phyloP scores from a whole-genome alignment of 2,888 invertebrate species.

The Micoletzkya japonica region DNA sequence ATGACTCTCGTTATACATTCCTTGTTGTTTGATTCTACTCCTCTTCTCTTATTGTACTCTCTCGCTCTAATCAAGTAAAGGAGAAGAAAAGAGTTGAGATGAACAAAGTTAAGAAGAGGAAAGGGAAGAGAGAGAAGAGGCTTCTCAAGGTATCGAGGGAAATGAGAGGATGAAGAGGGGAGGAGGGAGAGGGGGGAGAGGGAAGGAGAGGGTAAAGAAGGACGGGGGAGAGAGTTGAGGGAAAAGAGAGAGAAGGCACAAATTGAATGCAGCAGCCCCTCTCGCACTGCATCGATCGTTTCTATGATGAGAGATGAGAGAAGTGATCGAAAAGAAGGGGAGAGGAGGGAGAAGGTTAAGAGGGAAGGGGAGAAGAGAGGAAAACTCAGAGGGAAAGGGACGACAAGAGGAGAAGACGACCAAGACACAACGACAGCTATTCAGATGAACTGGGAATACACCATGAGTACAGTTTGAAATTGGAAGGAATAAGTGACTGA shows the following conservation, averaged over 20 bases:
- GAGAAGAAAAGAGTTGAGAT: background rate
- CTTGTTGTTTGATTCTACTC: too few species aligned
- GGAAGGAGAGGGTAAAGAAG: background rate
- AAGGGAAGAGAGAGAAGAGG: background rate
- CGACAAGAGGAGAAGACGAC: too few species aligned
- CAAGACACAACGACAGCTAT: too few species aligned
- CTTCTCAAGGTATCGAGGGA: too few species aligned
- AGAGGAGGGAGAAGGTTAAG: background rate
- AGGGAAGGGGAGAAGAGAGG: constrained; percentile 7
- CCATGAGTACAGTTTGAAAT: too few species aligned
- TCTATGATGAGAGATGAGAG: background rate
- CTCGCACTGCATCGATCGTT: background rate
- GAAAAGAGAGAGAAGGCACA: constrained; percentile 1
- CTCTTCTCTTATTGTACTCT: too few species aligned
- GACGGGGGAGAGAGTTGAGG: background rate
- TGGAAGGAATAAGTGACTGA: too few species aligned
- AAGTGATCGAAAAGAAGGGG: too few species aligned
- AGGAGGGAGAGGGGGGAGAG: background rate
- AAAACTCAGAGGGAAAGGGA: too few species aligned
- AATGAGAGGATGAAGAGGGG: constrained; percentile 1
- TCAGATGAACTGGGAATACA: too few species aligned
- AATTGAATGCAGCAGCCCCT: background rate
- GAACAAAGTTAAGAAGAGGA: background rate
- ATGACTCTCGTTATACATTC: too few species aligned
- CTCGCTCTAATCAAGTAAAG: background rate